Conservation (phyloP, 2,888 invertebrate genomes). For the Lasioglossum oenotherae region DNA sequence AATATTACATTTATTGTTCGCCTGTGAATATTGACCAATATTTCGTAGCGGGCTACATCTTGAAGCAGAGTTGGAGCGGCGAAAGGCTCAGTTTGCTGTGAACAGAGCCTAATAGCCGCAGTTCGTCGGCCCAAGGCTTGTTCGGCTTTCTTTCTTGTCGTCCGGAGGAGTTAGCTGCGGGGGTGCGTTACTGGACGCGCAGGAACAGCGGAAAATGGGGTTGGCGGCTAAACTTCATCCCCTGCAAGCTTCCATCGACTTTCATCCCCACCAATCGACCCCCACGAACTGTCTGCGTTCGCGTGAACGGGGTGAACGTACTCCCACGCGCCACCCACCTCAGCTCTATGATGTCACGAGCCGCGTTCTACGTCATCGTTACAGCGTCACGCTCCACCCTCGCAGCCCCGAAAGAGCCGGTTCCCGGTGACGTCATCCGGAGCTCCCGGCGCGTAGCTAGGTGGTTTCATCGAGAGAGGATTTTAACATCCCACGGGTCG, state of each 20-base stretch:
- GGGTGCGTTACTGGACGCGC: conserved; percentile 20
- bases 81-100: conserved; percentile 18
- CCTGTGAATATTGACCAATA: too few relatives aligned
- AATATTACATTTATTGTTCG: too few relatives aligned
- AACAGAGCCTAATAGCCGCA: conserved; percentile 54
- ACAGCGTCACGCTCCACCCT: neutral
- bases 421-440: conserved; percentile 8
- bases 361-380: conserved; percentile 2
- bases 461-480: neutral
- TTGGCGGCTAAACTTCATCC: conserved; percentile 28
- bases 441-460: neutral
- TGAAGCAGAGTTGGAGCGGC: neutral
- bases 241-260: neutral
- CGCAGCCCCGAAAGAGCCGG: neutral
- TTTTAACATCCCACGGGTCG: conserved; percentile 1
- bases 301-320: neutral
- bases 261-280: neutral
- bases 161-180: conserved; percentile 37
- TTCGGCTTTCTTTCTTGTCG: conserved; percentile 43
- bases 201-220: conserved; percentile 1
- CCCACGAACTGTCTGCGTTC: neutral
- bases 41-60: neutral
- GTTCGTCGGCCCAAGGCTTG: conserved; percentile 66
- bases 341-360: conserved; percentile 23
- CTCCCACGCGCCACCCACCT: neutral